Conservation (phyloP, 2,113 vertebrate species). For the Gymnobelideus leadbeateri region DNA sequence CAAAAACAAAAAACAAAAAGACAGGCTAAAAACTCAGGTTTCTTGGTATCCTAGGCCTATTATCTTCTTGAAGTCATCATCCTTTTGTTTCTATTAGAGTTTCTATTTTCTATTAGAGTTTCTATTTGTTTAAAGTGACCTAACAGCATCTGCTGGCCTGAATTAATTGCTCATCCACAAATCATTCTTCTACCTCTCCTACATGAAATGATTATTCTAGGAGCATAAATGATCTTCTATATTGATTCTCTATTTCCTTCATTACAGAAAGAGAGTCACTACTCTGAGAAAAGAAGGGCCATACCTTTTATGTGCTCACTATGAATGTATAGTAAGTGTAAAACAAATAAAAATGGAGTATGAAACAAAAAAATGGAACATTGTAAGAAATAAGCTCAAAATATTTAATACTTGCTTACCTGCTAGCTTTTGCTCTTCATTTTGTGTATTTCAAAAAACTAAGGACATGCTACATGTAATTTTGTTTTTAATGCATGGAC, state of each 20-base stretch:
- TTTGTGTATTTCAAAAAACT: not conserved
- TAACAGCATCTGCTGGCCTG: not conserved
- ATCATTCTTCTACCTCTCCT: not conserved
- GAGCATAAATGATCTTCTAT: not conserved
- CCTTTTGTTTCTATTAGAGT: not conserved
- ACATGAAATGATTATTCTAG: not conserved
- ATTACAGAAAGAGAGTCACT: not conserved
- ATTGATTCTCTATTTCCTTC: not conserved
- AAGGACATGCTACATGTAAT: rapidly evolving
- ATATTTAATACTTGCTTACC: slow-evolving; percentile 9
- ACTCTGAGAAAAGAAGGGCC: not conserved
- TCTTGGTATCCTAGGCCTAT: not conserved
- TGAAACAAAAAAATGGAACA: not conserved
- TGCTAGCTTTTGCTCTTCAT: not conserved
- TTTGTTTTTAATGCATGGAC: rapidly evolving
- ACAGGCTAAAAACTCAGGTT: not conserved
- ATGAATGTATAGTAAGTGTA: not conserved
- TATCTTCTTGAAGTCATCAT: not conserved
- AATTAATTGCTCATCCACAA: not conserved
- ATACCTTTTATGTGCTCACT: not conserved
- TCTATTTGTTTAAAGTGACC: not conserved
- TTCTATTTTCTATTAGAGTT: not conserved
- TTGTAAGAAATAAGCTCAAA: not conserved
- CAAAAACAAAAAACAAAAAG: too few relatives aligned
- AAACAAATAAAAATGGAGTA: not conserved